Conservation (phyloP, 2,113 vertebrate genomes). For the Coptodon rendalli region DNA sequence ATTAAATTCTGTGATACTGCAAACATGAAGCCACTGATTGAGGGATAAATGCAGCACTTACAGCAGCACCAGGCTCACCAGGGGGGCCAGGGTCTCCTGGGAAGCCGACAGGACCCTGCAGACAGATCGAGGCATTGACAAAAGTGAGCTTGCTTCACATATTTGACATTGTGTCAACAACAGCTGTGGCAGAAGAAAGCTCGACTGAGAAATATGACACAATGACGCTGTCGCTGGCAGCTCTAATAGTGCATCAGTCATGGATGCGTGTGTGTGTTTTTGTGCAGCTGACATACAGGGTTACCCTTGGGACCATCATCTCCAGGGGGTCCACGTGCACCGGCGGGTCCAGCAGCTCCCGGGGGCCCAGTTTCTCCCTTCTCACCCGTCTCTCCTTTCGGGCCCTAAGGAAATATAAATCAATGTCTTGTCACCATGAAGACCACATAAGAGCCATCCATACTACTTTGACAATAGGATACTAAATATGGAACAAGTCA, state of each 20-base stretch:
- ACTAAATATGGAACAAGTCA: background rate
- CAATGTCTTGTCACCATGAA: background rate
- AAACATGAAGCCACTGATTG: background rate
- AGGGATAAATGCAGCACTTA: constrained; percentile 73
- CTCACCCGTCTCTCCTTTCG: constrained; percentile 91
- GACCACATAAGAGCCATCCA: background rate
- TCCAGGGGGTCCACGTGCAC: constrained; percentile 87
- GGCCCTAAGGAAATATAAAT: constrained; percentile 72
- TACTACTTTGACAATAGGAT: background rate
- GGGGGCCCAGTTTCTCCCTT: constrained; percentile 97
- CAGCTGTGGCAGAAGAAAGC: background rate
- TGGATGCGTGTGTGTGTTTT: background rate
- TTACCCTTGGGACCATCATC: constrained; percentile 98
- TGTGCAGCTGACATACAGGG: constrained; percentile 76
- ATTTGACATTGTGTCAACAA: constrained; percentile 13
- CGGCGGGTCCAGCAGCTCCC: constrained; percentile 90
- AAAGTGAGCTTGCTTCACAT: constrained; percentile 1
- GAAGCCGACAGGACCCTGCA: constrained; percentile 93
- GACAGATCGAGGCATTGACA: constrained; percentile 10
- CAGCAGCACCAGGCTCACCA: constrained; percentile 87
- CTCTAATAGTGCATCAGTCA: constrained; percentile 15
- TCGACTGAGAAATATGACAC: constrained; percentile 3
- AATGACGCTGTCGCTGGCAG: background rate
- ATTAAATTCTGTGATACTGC: background rate
- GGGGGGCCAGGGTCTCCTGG: constrained; percentile 95